Conservation (phyloP, 2,113 vertebrate genomes). For the Rattus rattus region DNA sequence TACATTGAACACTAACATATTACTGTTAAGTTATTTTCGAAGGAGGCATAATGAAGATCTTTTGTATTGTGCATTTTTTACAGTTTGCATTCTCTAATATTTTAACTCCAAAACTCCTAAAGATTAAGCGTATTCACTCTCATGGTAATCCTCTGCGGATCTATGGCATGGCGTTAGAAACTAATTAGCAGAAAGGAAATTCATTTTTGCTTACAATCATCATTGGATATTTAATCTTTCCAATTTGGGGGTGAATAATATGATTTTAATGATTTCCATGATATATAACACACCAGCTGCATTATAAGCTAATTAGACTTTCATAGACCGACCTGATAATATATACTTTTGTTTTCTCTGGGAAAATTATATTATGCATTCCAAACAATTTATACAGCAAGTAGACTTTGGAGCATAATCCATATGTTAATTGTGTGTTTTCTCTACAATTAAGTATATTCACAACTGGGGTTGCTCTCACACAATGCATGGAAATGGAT, state of each 20-base stretch:
- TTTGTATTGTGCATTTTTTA: slow-evolving; percentile 8
- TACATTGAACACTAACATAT: not conserved
- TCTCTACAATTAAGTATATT: slow-evolving; percentile 25
- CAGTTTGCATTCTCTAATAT: slow-evolving; percentile 40
- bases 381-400: slow-evolving; percentile 57
- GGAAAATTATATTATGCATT: slow-evolving; percentile 66
- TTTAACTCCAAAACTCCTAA: slow-evolving; percentile 44
- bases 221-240: slow-evolving; percentile 75
- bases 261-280: slow-evolving; percentile 75
- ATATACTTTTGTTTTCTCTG: slow-evolving; percentile 55
- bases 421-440: slow-evolving; percentile 29
- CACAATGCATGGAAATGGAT: not conserved
- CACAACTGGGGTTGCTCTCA: not conserved
- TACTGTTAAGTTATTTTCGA: not conserved
- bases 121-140: slow-evolving; percentile 44
- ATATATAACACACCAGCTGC: slow-evolving; percentile 63
- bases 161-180: slow-evolving; percentile 52
- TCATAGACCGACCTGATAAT: slow-evolving; percentile 56
- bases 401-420: slow-evolving; percentile 24
- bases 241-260: slow-evolving; percentile 68
- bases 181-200: slow-evolving; percentile 72
- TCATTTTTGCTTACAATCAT: slow-evolving; percentile 70
- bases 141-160: slow-evolving; percentile 6
- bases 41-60: not conserved
- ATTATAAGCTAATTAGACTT: slow-evolving; percentile 78